phyloP scores from a whole-genome alignment of 2,113 vertebrate species.

The Geococcyx californianus region DNA sequence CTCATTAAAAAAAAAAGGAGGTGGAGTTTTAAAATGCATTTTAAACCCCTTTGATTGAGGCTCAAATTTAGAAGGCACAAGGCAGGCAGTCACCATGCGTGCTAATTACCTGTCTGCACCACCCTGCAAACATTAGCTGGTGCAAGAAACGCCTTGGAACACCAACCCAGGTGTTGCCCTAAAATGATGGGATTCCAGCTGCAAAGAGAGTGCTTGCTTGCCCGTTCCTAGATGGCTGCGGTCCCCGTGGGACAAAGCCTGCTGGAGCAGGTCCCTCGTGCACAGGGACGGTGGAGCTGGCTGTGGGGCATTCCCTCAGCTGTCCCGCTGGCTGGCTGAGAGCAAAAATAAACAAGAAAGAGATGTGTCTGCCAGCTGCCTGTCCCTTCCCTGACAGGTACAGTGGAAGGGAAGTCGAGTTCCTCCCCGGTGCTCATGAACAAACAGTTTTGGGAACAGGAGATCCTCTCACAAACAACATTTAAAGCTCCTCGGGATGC shows the following conservation, averaged over 20 bases:
- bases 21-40: background rate
- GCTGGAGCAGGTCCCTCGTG: background rate
- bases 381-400: background rate
- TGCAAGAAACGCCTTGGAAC: background rate
- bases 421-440: background rate
- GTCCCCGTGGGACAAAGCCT: background rate
- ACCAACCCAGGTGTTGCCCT: background rate
- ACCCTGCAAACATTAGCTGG: background rate
- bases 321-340: background rate
- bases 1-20: background rate
- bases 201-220: background rate
- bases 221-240: rapidly evolving
- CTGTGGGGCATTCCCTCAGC: background rate
- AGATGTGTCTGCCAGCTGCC: constrained; percentile 18
- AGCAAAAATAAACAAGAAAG: constrained; percentile 23
- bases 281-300: background rate
- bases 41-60: background rate
- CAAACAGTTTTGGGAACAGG: constrained; percentile 19
- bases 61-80: background rate
- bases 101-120: background rate
- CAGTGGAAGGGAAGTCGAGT: background rate
- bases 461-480: constrained; percentile 33
- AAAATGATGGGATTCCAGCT: background rate
- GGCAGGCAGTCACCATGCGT: rapidly evolving
- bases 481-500: background rate